Conservation (phyloP, 2,888 invertebrate genomes). For the Spilarctia lutea region DNA sequence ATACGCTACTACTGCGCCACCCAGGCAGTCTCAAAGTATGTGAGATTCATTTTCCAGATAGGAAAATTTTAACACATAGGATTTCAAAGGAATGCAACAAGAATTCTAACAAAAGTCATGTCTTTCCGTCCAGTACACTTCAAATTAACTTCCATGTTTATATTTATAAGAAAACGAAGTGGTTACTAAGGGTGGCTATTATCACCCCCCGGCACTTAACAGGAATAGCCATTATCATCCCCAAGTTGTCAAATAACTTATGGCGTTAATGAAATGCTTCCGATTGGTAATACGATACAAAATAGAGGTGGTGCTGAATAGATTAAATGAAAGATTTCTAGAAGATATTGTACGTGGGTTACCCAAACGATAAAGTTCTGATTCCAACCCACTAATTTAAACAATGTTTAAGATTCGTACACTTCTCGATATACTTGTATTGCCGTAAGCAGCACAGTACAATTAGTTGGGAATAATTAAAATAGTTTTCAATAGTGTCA, state of each 20-base stretch:
- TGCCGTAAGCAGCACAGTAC: too few species aligned
- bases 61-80: too few species aligned
- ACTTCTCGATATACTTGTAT: too few species aligned
- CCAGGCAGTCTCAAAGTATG: too few species aligned
- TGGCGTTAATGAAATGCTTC: conserved; percentile 59
- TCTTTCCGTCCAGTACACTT: conserved; percentile 16
- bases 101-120: not conserved
- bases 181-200: conserved; percentile 29
- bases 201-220: conserved; percentile 36
- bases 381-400: too few species aligned
- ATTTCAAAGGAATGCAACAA: too few species aligned
- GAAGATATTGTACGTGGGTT: not conserved
- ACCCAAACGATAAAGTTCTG: too few species aligned
- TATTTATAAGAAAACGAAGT: conserved; percentile 30
- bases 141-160: conserved; percentile 5
- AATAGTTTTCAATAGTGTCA: too few species aligned
- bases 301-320: conserved; percentile 28
- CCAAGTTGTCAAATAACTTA: conserved; percentile 64
- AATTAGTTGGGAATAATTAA: too few species aligned
- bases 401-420: too few species aligned
- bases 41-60: too few species aligned
- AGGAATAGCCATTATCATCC: conserved; percentile 38
- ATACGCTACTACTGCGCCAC: too few species aligned
- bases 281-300: conserved; percentile 38
- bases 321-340: not conserved